phyloP scores from a whole-genome alignment of 2,113 vertebrate species.

The Ursus arctos region DNA sequence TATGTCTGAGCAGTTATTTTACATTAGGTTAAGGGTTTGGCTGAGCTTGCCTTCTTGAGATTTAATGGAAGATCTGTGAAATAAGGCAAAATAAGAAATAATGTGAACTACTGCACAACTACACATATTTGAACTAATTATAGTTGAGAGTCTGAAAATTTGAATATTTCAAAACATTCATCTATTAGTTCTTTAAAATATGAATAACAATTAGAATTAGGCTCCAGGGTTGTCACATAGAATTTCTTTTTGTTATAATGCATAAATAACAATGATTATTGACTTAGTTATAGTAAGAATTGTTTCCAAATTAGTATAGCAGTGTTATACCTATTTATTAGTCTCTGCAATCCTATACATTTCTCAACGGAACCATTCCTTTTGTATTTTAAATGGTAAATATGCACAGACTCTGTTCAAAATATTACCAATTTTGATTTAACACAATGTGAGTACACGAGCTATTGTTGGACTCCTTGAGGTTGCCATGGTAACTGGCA shows the following conservation, averaged over 20 bases:
- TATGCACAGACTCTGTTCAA: constrained; percentile 22
- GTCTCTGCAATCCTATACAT: constrained; percentile 52
- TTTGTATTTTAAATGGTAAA: constrained; percentile 46
- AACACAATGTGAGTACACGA: background rate
- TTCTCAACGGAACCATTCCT: constrained; percentile 59
- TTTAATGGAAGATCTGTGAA: constrained; percentile 47
- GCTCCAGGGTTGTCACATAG: constrained; percentile 37
- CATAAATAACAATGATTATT: constrained; percentile 55
- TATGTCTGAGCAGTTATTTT: constrained; percentile 37
- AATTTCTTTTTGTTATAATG: constrained; percentile 59
- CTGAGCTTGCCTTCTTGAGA: constrained; percentile 46
- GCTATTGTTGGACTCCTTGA: constrained; percentile 44
- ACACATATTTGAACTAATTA: constrained; percentile 59
- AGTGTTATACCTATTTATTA: constrained; percentile 57
- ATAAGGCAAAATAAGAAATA: constrained; percentile 60
- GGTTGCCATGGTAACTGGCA: constrained; percentile 61
- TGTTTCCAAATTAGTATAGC: constrained; percentile 59
- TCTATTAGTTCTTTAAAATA: constrained; percentile 67
- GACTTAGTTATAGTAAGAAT: constrained; percentile 72
- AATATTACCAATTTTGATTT: constrained; percentile 68
- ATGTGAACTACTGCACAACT: constrained; percentile 49
- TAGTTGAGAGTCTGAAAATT: constrained; percentile 39
- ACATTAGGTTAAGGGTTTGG: constrained; percentile 44
- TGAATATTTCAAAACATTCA: constrained; percentile 56
- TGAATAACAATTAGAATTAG: constrained; percentile 75